These are phyloP conservation scores for Cheilosia soror DNA, from an alignment of 2,888 invertebrate species.

Conservation along the genomic window DNA sequence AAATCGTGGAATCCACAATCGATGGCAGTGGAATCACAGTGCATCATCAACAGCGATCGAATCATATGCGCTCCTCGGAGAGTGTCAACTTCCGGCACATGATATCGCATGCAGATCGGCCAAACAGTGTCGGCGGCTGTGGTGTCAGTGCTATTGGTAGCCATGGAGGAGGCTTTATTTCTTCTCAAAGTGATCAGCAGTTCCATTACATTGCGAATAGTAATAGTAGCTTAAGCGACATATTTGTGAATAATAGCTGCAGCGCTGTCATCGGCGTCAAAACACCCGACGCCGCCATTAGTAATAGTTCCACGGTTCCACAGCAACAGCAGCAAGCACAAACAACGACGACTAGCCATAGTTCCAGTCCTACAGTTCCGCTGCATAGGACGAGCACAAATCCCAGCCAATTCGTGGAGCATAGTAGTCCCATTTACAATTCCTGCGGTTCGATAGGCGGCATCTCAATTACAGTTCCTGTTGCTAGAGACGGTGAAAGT, in stretches of 20 bases:
- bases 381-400: conserved; percentile 79
- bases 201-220: conserved; percentile 82
- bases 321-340: conserved; percentile 72
- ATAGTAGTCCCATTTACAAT: conserved; percentile 78
- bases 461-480: conserved; percentile 80
- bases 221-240: conserved; percentile 83
- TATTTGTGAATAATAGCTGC: conserved; percentile 82
- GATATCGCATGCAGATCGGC: conserved; percentile 75
- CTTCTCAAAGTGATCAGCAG: conserved; percentile 83
- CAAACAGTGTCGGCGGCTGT: conserved; percentile 75
- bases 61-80: conserved; percentile 79
- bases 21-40: conserved; percentile 70
- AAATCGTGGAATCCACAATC: conserved; percentile 76
- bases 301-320: conserved; percentile 47
- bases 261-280: conserved; percentile 77
- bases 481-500: conserved; percentile 76
- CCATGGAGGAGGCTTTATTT: conserved; percentile 77
- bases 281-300: conserved; percentile 47
- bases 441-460: conserved; percentile 81
- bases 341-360: conserved; percentile 78
- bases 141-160: conserved; percentile 63
- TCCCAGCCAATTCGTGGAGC: conserved; percentile 77
- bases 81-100: conserved; percentile 79
- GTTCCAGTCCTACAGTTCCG: conserved; percentile 76
- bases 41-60: conserved; percentile 72